Evolutionary conservation across 1,140 invertebrate genomes (phyloP).

Genomic region (Idris sp.): DNA sequence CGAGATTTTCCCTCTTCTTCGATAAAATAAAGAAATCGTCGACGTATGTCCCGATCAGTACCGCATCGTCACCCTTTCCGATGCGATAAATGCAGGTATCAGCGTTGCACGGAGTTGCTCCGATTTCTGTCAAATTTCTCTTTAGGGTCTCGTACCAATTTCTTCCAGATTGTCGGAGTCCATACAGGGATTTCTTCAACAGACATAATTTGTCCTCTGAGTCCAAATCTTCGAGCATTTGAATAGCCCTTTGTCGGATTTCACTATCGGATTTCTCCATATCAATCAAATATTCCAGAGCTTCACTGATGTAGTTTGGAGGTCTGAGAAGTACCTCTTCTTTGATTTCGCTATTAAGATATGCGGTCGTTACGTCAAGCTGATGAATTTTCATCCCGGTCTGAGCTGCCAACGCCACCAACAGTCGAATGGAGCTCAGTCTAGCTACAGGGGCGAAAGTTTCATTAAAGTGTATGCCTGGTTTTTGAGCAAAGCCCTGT

Average conservation of each 20-base stretch:
- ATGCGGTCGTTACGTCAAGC: no score
- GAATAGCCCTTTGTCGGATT: neutral
- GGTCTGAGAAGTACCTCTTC: no score
- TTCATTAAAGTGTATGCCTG: slow-evolving; percentile 21
- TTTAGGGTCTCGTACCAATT: neutral
- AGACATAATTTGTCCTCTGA: neutral
- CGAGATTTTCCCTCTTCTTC: no score
- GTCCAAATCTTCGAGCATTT: neutral
- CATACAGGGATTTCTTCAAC: neutral
- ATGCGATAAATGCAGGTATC: neutral
- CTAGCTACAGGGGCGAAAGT: neutral
- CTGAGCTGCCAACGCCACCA: neutral
- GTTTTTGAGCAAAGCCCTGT: slow-evolving; percentile 46
- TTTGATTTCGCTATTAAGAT: no score
- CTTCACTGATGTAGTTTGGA: no score
- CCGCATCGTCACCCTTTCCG: neutral
- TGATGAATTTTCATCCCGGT: no score
- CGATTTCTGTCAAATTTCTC: neutral
- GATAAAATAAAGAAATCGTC: no score
- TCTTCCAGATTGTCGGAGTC: neutral
- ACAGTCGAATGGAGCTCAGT: neutral
- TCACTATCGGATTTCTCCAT: neutral
- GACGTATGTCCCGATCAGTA: neutral
- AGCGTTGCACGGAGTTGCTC: neutral
- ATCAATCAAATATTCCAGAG: neutral